These are phyloP conservation scores for Rafetus swinhoei DNA, from an alignment of 2,113 vertebrate genomes.

Conservation along the genomic window DNA sequence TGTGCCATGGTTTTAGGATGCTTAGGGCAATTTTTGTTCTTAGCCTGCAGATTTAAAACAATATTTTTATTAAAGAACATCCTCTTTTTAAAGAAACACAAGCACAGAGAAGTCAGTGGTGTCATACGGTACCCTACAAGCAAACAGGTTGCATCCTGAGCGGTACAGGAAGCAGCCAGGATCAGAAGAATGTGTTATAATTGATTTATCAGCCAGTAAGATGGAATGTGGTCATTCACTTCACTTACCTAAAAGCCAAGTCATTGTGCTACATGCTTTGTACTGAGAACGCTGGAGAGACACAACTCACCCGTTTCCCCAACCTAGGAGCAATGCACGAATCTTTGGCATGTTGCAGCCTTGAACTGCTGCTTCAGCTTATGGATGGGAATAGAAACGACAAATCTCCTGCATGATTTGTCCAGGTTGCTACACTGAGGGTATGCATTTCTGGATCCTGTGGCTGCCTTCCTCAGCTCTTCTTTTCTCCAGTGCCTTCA, in stretches of 20 bases:
- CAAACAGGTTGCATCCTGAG: background rate
- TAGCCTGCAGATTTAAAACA: background rate
- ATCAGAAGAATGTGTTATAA: background rate
- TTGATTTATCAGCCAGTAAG: background rate
- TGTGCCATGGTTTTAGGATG: background rate
- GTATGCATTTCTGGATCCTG: fast-evolving
- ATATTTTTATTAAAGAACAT: background rate
- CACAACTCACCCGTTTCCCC: background rate
- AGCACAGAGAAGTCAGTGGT: background rate
- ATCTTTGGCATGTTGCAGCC: background rate
- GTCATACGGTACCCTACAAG: background rate
- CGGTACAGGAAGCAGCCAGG: background rate
- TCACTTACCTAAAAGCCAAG: background rate
- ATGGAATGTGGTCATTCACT: background rate
- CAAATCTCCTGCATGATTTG: background rate
- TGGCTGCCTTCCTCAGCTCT: fast-evolving
- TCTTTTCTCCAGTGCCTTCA: background rate
- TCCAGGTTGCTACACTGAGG: background rate
- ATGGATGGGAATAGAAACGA: background rate
- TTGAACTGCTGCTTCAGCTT: background rate
- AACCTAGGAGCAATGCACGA: background rate
- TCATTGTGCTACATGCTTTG: background rate
- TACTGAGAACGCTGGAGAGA: background rate
- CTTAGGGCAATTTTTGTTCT: constrained; percentile 12
- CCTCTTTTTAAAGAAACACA: constrained; percentile 5